phyloP scores from a whole-genome alignment of 1,140 invertebrate genomes.

The Calephelis virginiensis region DNA sequence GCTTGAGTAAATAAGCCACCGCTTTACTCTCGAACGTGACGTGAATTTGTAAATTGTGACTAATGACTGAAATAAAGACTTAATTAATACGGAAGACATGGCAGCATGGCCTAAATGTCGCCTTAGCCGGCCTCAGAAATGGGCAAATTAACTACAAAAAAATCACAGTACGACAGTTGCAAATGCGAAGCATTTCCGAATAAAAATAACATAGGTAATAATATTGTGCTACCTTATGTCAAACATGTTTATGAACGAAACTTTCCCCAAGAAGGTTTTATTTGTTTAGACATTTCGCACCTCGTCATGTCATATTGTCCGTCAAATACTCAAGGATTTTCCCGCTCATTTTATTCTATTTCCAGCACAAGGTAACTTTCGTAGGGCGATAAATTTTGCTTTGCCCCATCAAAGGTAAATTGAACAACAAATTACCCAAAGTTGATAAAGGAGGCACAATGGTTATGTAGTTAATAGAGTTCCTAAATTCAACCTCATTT shows the following conservation, averaged over 20 bases:
- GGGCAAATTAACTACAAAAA: too few relatives aligned
- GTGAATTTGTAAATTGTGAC: too few relatives aligned
- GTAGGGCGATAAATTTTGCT: constrained; percentile 2
- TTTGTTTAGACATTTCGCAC: constrained; percentile 12
- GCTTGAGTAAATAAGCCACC: too few relatives aligned
- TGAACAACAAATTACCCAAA: constrained; percentile 8
- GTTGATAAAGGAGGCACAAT: background rate
- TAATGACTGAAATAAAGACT: too few relatives aligned
- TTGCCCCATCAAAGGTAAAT: constrained; percentile 4
- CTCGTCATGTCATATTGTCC: constrained; percentile 13
- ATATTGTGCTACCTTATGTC: background rate
- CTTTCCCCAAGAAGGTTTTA: background rate
- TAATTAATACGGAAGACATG: too few relatives aligned
- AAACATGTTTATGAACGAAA: constrained; percentile 4
- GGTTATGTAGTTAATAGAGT: background rate
- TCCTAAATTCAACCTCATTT: background rate
- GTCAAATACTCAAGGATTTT: constrained; percentile 10
- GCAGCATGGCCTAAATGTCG: too few relatives aligned
- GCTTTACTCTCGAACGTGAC: too few relatives aligned
- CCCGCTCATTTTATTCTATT: background rate
- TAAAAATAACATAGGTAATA: background rate
- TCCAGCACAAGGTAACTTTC: constrained; percentile 8
- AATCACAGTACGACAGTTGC: too few relatives aligned
- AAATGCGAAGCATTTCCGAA: too few relatives aligned
- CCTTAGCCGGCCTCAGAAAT: too few relatives aligned